A percentile compares a stretch with the other conserved stretches of the same genome.
phyloP scores from a whole-genome alignment of 2,888 invertebrate genomes.

The Choreutis nemorana region DNA sequence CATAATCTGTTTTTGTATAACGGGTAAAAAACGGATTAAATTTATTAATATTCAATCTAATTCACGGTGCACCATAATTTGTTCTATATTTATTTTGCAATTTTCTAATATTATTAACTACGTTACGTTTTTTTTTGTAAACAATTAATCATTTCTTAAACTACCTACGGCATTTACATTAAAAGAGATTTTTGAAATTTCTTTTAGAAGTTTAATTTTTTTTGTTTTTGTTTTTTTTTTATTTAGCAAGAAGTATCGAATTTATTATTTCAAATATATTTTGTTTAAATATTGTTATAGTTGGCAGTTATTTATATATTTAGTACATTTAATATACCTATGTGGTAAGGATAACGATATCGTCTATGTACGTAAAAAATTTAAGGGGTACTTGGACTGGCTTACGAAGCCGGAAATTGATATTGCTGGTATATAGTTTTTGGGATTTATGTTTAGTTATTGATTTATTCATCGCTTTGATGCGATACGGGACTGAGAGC shows the following conservation, averaged over 20 bases:
- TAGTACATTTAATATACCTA: no score
- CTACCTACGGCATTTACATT: conserved; percentile 37
- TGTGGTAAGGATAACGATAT: no score
- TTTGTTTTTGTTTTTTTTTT: conserved; percentile 5
- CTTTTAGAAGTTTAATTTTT: conserved; percentile 17
- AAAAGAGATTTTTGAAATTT: conserved; percentile 19
- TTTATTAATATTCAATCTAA: conserved; percentile 37
- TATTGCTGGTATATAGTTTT: no score
- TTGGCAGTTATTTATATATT: neutral
- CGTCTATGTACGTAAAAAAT: no score
- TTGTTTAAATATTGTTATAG: neutral
- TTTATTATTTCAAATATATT: neutral
- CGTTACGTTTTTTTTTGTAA: conserved; percentile 35
- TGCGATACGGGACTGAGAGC: conserved; percentile 62
- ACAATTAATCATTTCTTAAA: conserved; percentile 24
- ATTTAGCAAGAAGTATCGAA: neutral
- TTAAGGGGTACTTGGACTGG: no score
- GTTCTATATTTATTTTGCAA: conserved; percentile 35
- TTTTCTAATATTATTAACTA: conserved; percentile 25
- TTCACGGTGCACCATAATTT: conserved; percentile 60
- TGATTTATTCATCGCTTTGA: conserved; percentile 65
- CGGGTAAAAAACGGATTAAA: conserved; percentile 13
- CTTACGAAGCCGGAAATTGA: no score
- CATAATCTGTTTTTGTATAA: conserved; percentile 12
- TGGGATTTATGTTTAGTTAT: conserved; percentile 39